Evolutionary conservation across 1,140 invertebrate species (phyloP).

Genomic region (Solen grandis): DNA sequence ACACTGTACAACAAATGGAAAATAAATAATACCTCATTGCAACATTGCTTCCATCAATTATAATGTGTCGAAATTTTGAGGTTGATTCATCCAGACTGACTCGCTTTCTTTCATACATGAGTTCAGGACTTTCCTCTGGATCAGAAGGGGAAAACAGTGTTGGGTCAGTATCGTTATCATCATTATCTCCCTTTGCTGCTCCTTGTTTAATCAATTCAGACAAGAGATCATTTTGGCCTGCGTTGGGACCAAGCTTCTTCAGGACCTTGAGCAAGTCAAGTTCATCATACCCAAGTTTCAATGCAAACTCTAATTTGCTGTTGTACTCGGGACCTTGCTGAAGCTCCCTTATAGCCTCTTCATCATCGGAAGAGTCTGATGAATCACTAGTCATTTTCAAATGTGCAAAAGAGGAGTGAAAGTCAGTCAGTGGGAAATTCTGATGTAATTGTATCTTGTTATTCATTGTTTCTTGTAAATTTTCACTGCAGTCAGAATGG

Average conservation of each 20-base stretch:
- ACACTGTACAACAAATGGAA: not conserved
- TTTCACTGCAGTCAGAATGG: not conserved
- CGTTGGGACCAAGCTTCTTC: constrained; percentile 90
- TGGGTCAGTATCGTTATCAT: not conserved
- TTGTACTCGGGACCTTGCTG: constrained; percentile 66
- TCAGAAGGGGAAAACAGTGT: not conserved
- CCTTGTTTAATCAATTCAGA: constrained; percentile 85
- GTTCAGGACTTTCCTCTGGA: constrained; percentile 5
- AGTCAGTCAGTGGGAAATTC: not conserved
- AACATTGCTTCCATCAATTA: constrained; percentile 81
- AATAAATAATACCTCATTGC: constrained; percentile 77
- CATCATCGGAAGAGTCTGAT: constrained; percentile 10
- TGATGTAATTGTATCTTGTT: too few relatives aligned
- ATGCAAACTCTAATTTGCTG: constrained; percentile 88
- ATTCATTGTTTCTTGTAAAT: not conserved
- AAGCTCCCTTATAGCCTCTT: constrained; percentile 20
- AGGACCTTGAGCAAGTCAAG: constrained; percentile 90
- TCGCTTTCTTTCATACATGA: constrained; percentile 11
- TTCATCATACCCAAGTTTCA: constrained; percentile 96
- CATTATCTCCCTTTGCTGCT: constrained; percentile 43
- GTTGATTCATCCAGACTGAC: constrained; percentile 30
- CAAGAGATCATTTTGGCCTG: constrained; percentile 92
- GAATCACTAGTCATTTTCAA: not conserved
- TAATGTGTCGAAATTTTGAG: constrained; percentile 74
- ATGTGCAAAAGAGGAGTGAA: too few relatives aligned